Percentiles rank a stretch among this genome's conserved stretches.
Conservation (phyloP, 2,888 invertebrate species). For the Arge pagana region DNA sequence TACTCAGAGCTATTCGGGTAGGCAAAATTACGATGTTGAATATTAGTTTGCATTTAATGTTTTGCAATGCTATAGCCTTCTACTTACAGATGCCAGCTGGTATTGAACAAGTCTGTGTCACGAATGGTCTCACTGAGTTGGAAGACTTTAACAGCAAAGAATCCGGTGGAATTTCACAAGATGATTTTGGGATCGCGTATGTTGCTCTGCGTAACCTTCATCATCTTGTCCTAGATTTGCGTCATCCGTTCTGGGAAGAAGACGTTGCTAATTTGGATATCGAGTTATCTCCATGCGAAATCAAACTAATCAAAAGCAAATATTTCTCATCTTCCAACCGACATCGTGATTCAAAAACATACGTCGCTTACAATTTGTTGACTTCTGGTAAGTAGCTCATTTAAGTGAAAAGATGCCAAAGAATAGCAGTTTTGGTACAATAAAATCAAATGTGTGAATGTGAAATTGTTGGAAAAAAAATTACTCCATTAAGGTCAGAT, state of each 20-base stretch:
- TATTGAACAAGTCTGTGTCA: constrained; percentile 50
- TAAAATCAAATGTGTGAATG: too few species aligned
- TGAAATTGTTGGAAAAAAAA: too few species aligned
- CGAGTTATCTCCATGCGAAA: constrained; percentile 44
- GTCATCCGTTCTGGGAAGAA: constrained; percentile 45
- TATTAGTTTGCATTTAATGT: not conserved
- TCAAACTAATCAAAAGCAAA: constrained; percentile 38
- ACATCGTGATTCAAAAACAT: constrained; percentile 34
- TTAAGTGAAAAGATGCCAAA: too few species aligned
- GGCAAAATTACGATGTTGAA: constrained; percentile 21
- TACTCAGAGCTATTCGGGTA: constrained; percentile 55
- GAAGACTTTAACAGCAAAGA: constrained; percentile 46
- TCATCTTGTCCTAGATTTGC: constrained; percentile 49
- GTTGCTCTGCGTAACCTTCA: constrained; percentile 49
- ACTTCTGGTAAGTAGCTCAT: constrained; percentile 40
- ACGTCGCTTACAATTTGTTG: constrained; percentile 48
- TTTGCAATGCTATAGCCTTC: not conserved
- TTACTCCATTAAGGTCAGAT: too few species aligned
- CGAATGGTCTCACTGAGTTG: constrained; percentile 50
- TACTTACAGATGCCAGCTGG: constrained; percentile 49
- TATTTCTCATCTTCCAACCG: constrained; percentile 19
- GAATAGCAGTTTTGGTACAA: too few species aligned
- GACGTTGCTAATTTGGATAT: constrained; percentile 27
- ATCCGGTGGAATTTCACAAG: constrained; percentile 39
- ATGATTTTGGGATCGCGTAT: constrained; percentile 48